phyloP scores from a whole-genome alignment of 2,113 vertebrate genomes.

The Geococcyx californianus region DNA sequence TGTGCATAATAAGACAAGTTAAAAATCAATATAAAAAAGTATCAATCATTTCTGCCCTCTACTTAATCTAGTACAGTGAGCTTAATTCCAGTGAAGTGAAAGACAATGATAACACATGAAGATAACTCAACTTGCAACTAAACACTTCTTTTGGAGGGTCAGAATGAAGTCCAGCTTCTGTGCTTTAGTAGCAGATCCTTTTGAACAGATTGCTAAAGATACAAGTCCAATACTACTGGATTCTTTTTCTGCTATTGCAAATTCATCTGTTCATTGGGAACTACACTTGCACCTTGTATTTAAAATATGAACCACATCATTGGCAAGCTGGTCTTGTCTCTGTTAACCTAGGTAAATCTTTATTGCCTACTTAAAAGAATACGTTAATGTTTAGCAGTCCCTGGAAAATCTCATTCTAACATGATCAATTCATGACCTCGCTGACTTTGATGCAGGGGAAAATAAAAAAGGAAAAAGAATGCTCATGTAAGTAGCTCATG shows the following conservation, averaged over 20 bases:
- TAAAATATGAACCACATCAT: background rate
- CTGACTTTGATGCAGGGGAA: background rate
- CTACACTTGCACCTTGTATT: background rate
- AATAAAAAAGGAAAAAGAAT: background rate
- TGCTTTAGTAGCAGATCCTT: background rate
- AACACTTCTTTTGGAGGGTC: background rate
- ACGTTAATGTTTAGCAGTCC: background rate
- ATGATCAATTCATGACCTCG: background rate
- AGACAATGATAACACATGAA: background rate
- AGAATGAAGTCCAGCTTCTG: background rate
- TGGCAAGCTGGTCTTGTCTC: background rate
- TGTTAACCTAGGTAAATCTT: background rate
- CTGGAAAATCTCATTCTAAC: background rate
- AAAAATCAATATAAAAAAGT: background rate
- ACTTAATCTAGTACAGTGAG: background rate
- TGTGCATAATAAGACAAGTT: constrained; percentile 45
- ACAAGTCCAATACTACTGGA: background rate
- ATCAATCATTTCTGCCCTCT: background rate
- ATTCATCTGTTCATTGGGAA: background rate
- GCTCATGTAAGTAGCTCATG: background rate
- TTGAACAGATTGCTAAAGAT: background rate
- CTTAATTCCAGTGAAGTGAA: background rate
- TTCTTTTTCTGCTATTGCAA: background rate
- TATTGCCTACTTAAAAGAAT: background rate
- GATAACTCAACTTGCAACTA: background rate